Evolutionary conservation across 2,888 invertebrate species (phyloP).

Genomic region (Catocala fraxini): DNA sequence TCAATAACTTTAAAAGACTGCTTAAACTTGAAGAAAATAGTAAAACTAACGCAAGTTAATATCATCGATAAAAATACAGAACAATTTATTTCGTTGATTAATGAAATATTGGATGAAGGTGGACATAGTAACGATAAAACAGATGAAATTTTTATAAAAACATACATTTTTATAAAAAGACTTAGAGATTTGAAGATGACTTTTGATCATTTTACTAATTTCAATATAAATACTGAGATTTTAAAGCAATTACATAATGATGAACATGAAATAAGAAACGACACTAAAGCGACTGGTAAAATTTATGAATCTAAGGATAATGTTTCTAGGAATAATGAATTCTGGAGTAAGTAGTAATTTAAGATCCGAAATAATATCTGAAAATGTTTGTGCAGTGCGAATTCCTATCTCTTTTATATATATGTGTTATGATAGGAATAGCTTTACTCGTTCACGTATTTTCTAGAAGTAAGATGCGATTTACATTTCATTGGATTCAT

Average conservation of each 20-base stretch:
- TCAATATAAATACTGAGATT: constrained; percentile 50
- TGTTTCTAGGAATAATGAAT: constrained; percentile 53
- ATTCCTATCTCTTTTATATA: too few relatives aligned
- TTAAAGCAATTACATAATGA: constrained; percentile 36
- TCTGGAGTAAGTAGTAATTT: constrained; percentile 63
- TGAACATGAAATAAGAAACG: constrained; percentile 24
- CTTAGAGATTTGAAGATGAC: constrained; percentile 17
- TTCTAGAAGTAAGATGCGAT: too few relatives aligned
- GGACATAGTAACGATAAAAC: not conserved
- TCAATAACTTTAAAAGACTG: constrained; percentile 60
- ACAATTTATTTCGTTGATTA: constrained; percentile 60
- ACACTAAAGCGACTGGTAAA: not conserved
- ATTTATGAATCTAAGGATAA: constrained; percentile 19
- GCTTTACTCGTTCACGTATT: too few relatives aligned
- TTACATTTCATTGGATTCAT: too few relatives aligned
- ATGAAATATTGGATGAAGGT: constrained; percentile 56
- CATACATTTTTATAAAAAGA: not conserved
- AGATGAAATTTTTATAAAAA: not conserved
- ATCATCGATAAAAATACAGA: constrained; percentile 52
- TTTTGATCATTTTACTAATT: constrained; percentile 30
- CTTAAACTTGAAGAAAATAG: constrained; percentile 58
- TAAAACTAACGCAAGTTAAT: constrained; percentile 54
- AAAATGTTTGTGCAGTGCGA: too few relatives aligned
- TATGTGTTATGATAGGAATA: too few relatives aligned
- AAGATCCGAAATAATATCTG: not conserved